Evolutionary conservation across 2,888 invertebrate species (phyloP), one percentile per base, ranked within the genome.

Genomic region (Lingula anatina): DNA sequence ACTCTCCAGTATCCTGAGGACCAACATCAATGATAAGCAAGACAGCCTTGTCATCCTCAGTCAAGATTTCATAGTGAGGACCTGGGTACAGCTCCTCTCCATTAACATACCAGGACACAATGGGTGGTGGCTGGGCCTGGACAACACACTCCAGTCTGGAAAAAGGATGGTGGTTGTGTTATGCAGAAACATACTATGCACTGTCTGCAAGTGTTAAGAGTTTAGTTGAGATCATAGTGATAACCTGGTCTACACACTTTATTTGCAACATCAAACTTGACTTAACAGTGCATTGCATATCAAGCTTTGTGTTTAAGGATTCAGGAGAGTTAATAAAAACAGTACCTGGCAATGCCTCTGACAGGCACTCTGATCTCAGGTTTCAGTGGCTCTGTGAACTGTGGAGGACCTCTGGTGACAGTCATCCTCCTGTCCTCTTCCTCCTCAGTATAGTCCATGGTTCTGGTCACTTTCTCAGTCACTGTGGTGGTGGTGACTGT

Each of bases 1-100:
- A 96, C 36, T 93, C 91, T 41, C 96, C 96, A 2, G 93, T 91
- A 79, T 97, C 97, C 78, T 93, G 93, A 23, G 94, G 92, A 18
- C 65, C 64, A 25, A 73, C 71, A 51, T 75, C 70, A 41, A 68
- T 69, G 45, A 74, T 71, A 18, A 73, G 65, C 40, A 74, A 62
- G 3, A 66, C 58, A 41, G 64, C 64, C 55, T 65, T 70, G 15
- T 68, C 66, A 25, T 66, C 68, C 44, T 70, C 68, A 47, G 59
- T 60, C 23, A 59, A 57, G 48, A 73, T 67, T 47, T 70, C 67
- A 52, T 74, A 72, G 53, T 71, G 70, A 26, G 69, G 68, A 4
- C 73, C 72, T 0, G 75, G 72, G 37, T 68, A 62, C 45, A 77
- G 65, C 60, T 78, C 76, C 55, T 78, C 70, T 15, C 79, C 78